A percentile compares a stretch with the other conserved stretches of the same genome.
Evolutionary conservation across 2,113 vertebrate genomes (phyloP).

Genomic region (Trochalopteron elliotii): DNA sequence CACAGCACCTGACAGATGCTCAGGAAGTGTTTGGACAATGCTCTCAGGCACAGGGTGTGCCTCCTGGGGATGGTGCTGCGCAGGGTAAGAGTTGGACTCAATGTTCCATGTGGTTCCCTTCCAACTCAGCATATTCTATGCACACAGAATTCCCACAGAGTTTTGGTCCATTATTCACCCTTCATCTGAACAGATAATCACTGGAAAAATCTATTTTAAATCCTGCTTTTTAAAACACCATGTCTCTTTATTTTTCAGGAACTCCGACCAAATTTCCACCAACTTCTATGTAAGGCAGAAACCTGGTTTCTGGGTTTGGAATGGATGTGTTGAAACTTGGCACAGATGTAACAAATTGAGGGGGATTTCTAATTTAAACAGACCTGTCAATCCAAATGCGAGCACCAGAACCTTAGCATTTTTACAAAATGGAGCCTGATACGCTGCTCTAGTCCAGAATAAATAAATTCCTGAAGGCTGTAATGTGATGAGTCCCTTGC

Average conservation of each 20-base stretch:
- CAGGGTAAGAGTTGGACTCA: fast-evolving
- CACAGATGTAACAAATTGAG: not conserved
- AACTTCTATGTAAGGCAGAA: not conserved
- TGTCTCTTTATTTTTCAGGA: not conserved
- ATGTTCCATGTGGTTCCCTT: not conserved
- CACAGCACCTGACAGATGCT: not conserved
- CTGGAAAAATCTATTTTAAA: not conserved
- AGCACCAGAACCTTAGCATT: not conserved
- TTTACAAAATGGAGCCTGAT: not conserved
- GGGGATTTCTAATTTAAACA: not conserved
- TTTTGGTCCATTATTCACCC: not conserved
- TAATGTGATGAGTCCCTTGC: not conserved
- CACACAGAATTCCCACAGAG: not conserved
- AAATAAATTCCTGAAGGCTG: not conserved
- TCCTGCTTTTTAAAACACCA: not conserved
- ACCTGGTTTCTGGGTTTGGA: not conserved
- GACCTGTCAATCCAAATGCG: not conserved
- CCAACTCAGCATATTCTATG: not conserved
- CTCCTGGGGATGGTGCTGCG: not conserved
- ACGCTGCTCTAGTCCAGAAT: not conserved
- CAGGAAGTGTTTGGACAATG: fast-evolving
- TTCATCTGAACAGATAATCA: not conserved
- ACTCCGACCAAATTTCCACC: not conserved
- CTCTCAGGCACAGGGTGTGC: not conserved
- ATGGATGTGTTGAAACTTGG: not conserved